Conservation (phyloP, 2,113 vertebrate genomes). For the Rutilus rutilus region DNA sequence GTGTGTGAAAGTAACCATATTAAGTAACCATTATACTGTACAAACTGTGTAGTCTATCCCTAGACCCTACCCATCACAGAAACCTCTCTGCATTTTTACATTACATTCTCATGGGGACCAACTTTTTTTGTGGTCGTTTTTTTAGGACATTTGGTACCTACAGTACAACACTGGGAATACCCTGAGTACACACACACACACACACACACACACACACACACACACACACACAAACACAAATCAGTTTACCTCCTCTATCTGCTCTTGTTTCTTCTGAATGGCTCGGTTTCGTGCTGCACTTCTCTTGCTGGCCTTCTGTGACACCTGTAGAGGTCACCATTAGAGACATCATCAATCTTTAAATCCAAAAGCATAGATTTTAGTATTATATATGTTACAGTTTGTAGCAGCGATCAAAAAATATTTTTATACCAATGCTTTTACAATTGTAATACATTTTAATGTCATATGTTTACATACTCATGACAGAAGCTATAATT, state of each 20-base stretch:
- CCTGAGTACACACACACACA: background rate
- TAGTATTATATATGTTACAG: background rate
- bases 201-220: slow-evolving; percentile 10
- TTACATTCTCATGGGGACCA: background rate
- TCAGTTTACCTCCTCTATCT: slow-evolving; percentile 73
- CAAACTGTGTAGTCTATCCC: too few species aligned
- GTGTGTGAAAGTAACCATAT: background rate
- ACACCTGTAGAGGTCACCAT: slow-evolving; percentile 46
- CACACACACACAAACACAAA: slow-evolving; percentile 8
- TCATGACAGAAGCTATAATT: background rate
- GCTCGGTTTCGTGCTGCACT: slow-evolving; percentile 68
- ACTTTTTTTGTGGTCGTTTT: too few species aligned
- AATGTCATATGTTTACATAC: background rate
- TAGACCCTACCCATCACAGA: too few species aligned
- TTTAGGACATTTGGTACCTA: background rate
- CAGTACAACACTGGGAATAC: background rate
- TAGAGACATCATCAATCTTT: too few species aligned
- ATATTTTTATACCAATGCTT: background rate
- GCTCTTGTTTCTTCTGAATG: slow-evolving; percentile 74
- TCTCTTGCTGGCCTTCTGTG: slow-evolving; percentile 48
- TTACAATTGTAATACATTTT: background rate
- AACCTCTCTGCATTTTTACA: background rate
- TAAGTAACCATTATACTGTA: background rate
- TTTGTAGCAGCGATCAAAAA: background rate
- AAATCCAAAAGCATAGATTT: background rate